Conservation (phyloP, 2,888 invertebrate species). For the Acanthosepion lycidas region DNA sequence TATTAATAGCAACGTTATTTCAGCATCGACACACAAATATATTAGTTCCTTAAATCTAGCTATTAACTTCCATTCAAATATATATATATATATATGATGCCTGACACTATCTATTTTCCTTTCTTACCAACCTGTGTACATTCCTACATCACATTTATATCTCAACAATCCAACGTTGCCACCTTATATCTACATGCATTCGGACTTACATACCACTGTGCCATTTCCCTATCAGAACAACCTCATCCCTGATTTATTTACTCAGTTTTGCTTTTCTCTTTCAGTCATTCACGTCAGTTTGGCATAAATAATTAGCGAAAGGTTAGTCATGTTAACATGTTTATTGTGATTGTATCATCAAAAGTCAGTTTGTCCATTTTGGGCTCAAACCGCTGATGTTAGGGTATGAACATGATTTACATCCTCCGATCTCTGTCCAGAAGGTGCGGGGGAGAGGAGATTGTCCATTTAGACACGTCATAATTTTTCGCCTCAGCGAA, state of each 20-base stretch:
- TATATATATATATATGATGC: too few relatives aligned
- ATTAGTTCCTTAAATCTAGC: too few relatives aligned
- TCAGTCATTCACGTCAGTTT: neutral
- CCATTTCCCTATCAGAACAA: neutral
- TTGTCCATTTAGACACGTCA: neutral
- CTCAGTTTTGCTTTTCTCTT: neutral
- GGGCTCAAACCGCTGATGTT: neutral
- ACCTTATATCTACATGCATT: neutral
- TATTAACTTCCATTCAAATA: too few relatives aligned
- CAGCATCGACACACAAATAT: too few relatives aligned
- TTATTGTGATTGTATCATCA: constrained; percentile 23
- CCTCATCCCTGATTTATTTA: neutral
- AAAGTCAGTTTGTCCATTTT: constrained; percentile 20
- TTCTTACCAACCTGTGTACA: too few relatives aligned
- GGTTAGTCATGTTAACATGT: constrained; percentile 33
- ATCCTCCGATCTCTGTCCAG: neutral
- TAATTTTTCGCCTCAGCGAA: neutral
- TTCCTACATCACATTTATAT: too few relatives aligned
- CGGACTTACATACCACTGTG: neutral
- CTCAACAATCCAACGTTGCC: too few relatives aligned
- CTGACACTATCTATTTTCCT: too few relatives aligned
- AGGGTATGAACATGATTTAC: neutral
- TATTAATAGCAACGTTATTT: too few relatives aligned
- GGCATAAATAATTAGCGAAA: neutral
- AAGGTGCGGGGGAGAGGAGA: neutral